Base-by-base conservation (phyloP, 1,140 invertebrate genomes). In the Plectus sambesii region DNA sequence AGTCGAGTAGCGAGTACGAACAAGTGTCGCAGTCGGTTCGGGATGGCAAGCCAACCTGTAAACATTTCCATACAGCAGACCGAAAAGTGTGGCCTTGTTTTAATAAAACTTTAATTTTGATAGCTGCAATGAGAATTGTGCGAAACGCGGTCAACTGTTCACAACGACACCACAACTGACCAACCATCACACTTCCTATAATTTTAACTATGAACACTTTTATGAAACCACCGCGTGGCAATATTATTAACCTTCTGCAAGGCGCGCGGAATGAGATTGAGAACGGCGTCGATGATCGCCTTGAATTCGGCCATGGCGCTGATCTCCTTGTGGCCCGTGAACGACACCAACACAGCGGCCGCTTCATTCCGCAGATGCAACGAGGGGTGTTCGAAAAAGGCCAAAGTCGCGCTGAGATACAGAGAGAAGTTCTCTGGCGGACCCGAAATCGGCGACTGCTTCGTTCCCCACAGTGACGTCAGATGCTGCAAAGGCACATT, bases 1-100 rank as follows among this genome's bases (percentile, higher is more conserved):
- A 63, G 41, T 63, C 61, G 59, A 63, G 55, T 8, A 23, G 22
- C 2, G 56, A 60, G 42, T 65, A 63, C n/a, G n/a, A n/a, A n/a
- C n/a, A n/a, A n/a, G 20, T 65, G 51, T 8, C 17, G 20, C 8
- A 60, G 54, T 33, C 37, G 15, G 9, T 47, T 35, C 8, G 44
- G 12, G 48, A 27, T 42, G 38, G 20, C 12, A 23, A 54, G 2
- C 55, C 46, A n/a, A 63, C 58, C 52, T 59, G n/a, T n/a, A n/a
- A n/a, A n/a, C n/a, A n/a, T 65, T 33, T 60, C 58, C 20, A 62
- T 60, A n/a, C n/a, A n/a, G n/a, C n/a, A n/a, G n/a, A n/a, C n/a
- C n/a, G n/a, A n/a, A n/a, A n/a, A n/a, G n/a, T n/a, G n/a, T n/a
- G n/a, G n/a, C n/a, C n/a, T n/a, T n/a, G n/a, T n/a, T n/a, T n/a